These are phyloP conservation scores for Thereva nobilitata DNA, from an alignment of 2,888 invertebrate genomes.

Conservation along the genomic window DNA sequence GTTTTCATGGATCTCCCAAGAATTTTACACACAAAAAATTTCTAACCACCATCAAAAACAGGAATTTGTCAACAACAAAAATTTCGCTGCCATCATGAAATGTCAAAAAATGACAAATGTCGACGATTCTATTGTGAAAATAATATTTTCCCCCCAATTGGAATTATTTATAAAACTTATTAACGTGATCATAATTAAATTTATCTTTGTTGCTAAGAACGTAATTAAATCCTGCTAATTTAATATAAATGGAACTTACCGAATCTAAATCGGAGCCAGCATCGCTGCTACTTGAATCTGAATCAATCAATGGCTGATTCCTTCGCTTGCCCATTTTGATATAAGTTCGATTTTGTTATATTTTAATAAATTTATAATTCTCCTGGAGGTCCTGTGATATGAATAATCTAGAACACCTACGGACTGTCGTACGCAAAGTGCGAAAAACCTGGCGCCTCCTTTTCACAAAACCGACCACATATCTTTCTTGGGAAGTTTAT, in stretches of 20 bases:
- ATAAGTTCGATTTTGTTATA: background rate
- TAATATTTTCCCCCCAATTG: slow-evolving; percentile 19
- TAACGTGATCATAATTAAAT: background rate
- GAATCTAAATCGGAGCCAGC: slow-evolving; percentile 80
- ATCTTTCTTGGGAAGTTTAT: slow-evolving; percentile 16
- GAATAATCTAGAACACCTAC: background rate
- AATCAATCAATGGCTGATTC: slow-evolving; percentile 80
- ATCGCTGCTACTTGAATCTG: slow-evolving; percentile 79
- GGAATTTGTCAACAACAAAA: slow-evolving; percentile 15
- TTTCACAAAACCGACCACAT: slow-evolving; percentile 24
- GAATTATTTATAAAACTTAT: slow-evolving; percentile 14
- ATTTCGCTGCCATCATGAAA: slow-evolving; percentile 17
- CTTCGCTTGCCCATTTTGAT: slow-evolving; percentile 76
- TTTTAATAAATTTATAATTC: background rate
- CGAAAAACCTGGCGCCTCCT: background rate
- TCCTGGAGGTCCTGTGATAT: background rate
- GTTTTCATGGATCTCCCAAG: no score
- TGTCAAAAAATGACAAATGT: slow-evolving; percentile 18
- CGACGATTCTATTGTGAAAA: slow-evolving; percentile 9
- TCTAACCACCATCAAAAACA: background rate
- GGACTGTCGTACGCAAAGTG: background rate
- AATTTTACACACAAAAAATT: background rate
- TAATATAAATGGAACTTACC: slow-evolving; percentile 63
- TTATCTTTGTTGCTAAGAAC: background rate
- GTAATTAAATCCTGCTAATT: background rate